phyloP scores from a whole-genome alignment of 1,140 invertebrate genomes.

The Papilio aristodemus region DNA sequence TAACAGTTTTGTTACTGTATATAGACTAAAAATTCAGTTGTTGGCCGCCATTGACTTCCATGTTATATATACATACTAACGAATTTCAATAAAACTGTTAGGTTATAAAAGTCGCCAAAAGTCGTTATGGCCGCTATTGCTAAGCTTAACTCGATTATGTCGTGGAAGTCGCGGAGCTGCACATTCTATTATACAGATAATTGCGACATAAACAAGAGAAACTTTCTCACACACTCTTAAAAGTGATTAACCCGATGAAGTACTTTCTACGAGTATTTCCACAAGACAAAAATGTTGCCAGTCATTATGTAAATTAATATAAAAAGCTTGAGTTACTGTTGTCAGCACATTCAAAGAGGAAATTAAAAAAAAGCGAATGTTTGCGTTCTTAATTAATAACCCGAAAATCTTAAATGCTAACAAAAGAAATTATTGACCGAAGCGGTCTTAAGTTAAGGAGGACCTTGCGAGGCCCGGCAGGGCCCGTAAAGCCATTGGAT shows the following conservation, averaged over 20 bases:
- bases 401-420: conserved; percentile 16
- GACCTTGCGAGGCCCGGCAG: conserved; percentile 63
- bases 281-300: conserved; percentile 28
- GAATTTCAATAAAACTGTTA: background rate
- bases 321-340: background rate
- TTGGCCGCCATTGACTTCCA: too few relatives aligned
- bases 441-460: conserved; percentile 42
- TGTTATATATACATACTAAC: too few relatives aligned
- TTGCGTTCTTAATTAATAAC: background rate
- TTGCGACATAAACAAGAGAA: conserved; percentile 29
- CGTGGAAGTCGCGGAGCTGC: background rate
- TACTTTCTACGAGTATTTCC: conserved; percentile 30
- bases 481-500: conserved; percentile 63
- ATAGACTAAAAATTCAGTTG: too few relatives aligned
- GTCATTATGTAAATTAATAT: conserved; percentile 27
- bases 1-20: too few relatives aligned
- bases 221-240: conserved; percentile 30
- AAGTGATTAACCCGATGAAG: conserved; percentile 29
- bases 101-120: too few relatives aligned
- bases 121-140: background rate
- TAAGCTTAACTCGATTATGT: conserved; percentile 20
- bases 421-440: conserved; percentile 36
- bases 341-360: background rate
- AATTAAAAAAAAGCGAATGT: conserved; percentile 1
- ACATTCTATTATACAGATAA: conserved; percentile 24